A percentile compares a stretch with the other conserved stretches of the same genome.
phyloP scores from a whole-genome alignment of 2,113 vertebrate genomes.

The Campylomormyrus tamandua region DNA sequence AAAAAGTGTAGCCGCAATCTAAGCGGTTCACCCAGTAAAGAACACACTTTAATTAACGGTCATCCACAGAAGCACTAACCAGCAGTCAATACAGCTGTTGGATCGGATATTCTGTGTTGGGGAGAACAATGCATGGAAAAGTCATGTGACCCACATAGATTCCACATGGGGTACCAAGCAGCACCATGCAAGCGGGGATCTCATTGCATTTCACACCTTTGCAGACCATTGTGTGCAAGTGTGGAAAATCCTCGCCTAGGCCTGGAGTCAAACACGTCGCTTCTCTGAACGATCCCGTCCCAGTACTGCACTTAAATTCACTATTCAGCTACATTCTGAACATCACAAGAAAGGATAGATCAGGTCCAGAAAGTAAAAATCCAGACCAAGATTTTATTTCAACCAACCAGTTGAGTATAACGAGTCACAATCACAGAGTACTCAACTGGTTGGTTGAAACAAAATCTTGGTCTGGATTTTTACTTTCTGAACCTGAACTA shows the following conservation, averaged over 20 bases:
- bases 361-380: too few relatives aligned
- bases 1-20: not conserved
- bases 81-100: not conserved
- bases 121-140: not conserved
- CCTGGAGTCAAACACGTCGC: not conserved
- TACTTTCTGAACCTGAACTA: too few relatives aligned
- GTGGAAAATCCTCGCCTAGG: not conserved
- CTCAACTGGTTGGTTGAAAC: too few relatives aligned
- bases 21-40: not conserved
- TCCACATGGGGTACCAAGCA: not conserved
- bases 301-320: not conserved
- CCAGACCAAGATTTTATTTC: too few relatives aligned
- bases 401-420: too few relatives aligned
- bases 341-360: not conserved
- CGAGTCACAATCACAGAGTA: too few relatives aligned
- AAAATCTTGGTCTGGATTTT: too few relatives aligned
- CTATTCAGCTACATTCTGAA: not conserved
- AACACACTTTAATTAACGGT: conserved; percentile 13
- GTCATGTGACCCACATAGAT: not conserved
- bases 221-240: not conserved
- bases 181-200: not conserved
- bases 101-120: conserved; percentile 9
- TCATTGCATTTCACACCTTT: not conserved
- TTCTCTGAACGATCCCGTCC: not conserved
- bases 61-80: not conserved